phyloP scores from a whole-genome alignment of 2,797 vertebrate species.

The Macrochelys suwanniensis region DNA sequence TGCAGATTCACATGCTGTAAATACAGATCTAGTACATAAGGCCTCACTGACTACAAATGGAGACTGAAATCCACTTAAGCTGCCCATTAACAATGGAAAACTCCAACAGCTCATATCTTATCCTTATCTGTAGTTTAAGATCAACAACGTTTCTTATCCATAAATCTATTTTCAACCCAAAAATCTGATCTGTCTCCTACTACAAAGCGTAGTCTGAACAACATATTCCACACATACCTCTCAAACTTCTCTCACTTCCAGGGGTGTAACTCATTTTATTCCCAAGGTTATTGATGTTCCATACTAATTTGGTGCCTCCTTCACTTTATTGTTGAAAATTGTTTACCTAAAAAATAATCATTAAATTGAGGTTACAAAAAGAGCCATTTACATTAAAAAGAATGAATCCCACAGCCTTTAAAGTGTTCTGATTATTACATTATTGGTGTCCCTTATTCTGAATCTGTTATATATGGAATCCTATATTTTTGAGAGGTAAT shows the following conservation, averaged over 20 bases:
- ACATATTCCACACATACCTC: not conserved
- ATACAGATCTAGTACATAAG: not conserved
- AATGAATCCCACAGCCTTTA: not conserved
- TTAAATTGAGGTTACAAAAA: not conserved
- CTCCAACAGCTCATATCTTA: fast-evolving
- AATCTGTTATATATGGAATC: not conserved
- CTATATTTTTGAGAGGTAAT: not conserved
- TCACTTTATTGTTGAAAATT: not conserved
- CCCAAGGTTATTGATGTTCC: fast-evolving
- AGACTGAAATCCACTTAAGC: not conserved
- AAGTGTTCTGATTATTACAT: not conserved
- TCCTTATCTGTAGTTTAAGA: not conserved
- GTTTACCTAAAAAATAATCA: not conserved
- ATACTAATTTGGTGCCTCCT: not conserved
- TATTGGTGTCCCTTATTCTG: not conserved
- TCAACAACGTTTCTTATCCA: not conserved
- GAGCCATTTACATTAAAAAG: not conserved
- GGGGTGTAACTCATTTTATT: not conserved
- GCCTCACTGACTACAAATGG: not conserved
- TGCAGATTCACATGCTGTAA: not conserved
- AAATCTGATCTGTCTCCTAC: not conserved
- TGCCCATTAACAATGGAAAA: not conserved
- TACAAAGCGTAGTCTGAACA: not conserved
- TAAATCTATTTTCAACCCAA: not conserved
- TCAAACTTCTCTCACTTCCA: not conserved